phyloP scores from a whole-genome alignment of 2,888 invertebrate genomes.

The Limnephilus lunatus region DNA sequence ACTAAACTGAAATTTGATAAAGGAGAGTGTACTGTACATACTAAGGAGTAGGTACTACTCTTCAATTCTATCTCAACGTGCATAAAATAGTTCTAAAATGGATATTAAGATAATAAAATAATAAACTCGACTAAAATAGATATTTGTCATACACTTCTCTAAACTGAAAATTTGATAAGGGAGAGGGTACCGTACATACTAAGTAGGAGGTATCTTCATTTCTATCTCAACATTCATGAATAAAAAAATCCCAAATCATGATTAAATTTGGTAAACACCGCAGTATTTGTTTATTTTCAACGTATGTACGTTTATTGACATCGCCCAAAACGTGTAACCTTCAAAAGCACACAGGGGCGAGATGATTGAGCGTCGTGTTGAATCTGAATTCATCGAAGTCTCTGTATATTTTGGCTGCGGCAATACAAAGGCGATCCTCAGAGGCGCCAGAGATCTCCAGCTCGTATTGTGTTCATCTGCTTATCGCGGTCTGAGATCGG shows the following conservation, averaged over 20 bases:
- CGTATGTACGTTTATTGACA: background rate
- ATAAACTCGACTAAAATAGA: too few species aligned
- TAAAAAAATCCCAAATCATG: too few species aligned
- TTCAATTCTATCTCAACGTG: too few species aligned
- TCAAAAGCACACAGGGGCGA: background rate
- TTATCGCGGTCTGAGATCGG: slow-evolving; percentile 18
- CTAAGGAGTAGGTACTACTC: too few species aligned
- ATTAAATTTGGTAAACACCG: background rate
- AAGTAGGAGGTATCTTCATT: background rate
- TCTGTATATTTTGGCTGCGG: slow-evolving; percentile 2
- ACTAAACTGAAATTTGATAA: too few species aligned
- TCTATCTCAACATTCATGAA: background rate
- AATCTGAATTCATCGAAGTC: background rate
- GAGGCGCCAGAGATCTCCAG: slow-evolving; percentile 2
- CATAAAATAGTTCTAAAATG: too few species aligned
- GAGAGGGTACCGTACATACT: too few species aligned
- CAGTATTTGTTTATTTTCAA: background rate
- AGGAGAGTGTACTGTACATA: background rate
- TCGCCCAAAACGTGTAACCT: background rate
- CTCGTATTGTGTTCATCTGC: background rate
- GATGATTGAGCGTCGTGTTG: background rate
- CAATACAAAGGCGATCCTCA: background rate
- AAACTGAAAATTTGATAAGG: too few species aligned
- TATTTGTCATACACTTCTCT: too few species aligned
- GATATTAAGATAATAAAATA: too few species aligned